phyloP scores from a whole-genome alignment of 1,140 invertebrate species.

The Pseudomyrmex dendroicus region DNA sequence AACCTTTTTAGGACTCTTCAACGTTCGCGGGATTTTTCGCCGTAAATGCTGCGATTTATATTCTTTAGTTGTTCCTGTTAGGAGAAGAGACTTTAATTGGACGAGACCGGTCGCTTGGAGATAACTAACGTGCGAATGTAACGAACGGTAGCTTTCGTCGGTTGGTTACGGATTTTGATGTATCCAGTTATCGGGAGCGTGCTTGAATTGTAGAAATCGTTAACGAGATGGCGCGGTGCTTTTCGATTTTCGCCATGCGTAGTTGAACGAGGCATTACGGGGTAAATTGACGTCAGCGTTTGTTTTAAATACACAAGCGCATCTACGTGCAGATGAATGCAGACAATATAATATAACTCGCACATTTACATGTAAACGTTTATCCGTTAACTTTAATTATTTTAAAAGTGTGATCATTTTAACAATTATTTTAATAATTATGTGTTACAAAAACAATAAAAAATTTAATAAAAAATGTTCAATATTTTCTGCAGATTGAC shows the following conservation, averaged over 20 bases:
- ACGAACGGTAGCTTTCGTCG: slow-evolving; percentile 22
- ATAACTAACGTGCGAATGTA: slow-evolving; percentile 37
- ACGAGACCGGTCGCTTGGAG: slow-evolving; percentile 40
- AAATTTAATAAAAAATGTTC: not conserved
- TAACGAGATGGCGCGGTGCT: slow-evolving; percentile 43
- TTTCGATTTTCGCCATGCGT: slow-evolving; percentile 20
- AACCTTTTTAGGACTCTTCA: slow-evolving; percentile 1
- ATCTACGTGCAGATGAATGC: not conserved
- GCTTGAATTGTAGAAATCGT: slow-evolving; percentile 53
- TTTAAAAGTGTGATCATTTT: not conserved
- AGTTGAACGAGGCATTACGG: slow-evolving; percentile 14
- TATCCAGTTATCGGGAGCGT: slow-evolving; percentile 35
- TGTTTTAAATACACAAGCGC: not conserved
- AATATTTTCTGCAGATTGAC: not conserved
- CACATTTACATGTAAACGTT: not conserved
- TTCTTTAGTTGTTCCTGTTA: slow-evolving; percentile 41
- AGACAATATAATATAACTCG: not conserved
- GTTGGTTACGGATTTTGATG: slow-evolving; percentile 38
- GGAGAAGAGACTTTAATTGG: slow-evolving; percentile 56
- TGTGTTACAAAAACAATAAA: no score
- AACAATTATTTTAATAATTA: no score
- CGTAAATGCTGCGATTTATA: slow-evolving; percentile 23
- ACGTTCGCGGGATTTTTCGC: slow-evolving; percentile 14
- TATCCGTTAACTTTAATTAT: not conserved
- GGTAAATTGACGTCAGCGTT: slow-evolving; percentile 17